Conservation (phyloP, 1,140 invertebrate genomes). For the Rhagoletis zephyria region DNA sequence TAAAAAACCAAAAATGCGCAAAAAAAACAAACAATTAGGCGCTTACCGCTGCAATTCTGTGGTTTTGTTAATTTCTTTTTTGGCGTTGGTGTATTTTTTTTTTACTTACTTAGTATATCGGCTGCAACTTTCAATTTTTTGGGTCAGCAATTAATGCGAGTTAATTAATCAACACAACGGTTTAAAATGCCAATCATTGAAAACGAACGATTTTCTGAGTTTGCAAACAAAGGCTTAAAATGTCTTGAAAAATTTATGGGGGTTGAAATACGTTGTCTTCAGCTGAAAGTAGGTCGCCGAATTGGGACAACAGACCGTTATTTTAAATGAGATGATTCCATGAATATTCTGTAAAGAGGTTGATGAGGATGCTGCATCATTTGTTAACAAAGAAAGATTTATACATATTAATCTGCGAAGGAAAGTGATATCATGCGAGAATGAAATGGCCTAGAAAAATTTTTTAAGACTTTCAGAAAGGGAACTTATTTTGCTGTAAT, state of each 20-base stretch:
- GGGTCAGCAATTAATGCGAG: conserved; percentile 51
- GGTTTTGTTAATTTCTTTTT: conserved; percentile 48
- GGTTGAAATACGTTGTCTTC: conserved; percentile 13
- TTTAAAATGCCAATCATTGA: conserved; percentile 45
- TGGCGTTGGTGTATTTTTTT: neutral
- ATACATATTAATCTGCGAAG: neutral
- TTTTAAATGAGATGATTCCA: conserved; percentile 19
- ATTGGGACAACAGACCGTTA: conserved; percentile 32
- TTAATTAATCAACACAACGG: conserved; percentile 51
- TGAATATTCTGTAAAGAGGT: neutral
- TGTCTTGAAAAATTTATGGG: conserved; percentile 47
- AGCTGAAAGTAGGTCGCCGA: conserved; percentile 31
- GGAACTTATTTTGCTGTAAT: too few species aligned
- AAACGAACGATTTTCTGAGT: neutral
- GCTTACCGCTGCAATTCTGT: neutral
- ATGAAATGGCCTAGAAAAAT: conserved; percentile 11
- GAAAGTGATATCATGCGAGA: conserved; percentile 12
- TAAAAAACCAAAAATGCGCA: neutral
- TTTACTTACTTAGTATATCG: neutral
- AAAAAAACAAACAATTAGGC: neutral
- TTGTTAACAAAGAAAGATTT: conserved; percentile 14
- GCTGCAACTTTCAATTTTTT: conserved; percentile 49
- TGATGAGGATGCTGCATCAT: conserved; percentile 21
- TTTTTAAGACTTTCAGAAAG: neutral
- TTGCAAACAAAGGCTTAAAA: conserved; percentile 33